A percentile compares a stretch with the other conserved stretches of the same genome.
Conservation (phyloP, 2,888 invertebrate species). For the Priocnemis perturbator region DNA sequence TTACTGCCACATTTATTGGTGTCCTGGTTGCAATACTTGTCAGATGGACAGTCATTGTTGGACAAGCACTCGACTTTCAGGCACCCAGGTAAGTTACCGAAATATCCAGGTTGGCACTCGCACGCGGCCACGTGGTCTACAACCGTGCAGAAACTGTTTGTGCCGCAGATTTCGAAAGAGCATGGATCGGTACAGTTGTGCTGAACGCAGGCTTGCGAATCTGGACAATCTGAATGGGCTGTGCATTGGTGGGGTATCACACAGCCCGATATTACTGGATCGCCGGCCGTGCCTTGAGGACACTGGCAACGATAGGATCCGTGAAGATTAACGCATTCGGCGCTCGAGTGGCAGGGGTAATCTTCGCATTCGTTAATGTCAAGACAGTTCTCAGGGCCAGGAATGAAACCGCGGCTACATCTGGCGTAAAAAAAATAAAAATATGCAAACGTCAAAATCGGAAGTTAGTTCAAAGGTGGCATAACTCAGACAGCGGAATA, state of each 20-base stretch:
- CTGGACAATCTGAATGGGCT: constrained; percentile 84
- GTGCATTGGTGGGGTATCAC: constrained; percentile 86
- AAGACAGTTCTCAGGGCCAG: constrained; percentile 82
- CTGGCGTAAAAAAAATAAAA: constrained; percentile 59
- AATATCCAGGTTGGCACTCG: constrained; percentile 86
- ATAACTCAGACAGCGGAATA: background rate
- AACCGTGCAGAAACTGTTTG: constrained; percentile 86
- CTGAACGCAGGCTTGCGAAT: constrained; percentile 84
- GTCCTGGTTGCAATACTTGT: constrained; percentile 85
- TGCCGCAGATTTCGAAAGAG: constrained; percentile 83
- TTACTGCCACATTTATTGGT: constrained; percentile 88
- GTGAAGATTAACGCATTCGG: constrained; percentile 86
- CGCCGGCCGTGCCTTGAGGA: constrained; percentile 87
- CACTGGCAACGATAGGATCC: constrained; percentile 90
- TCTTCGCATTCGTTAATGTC: constrained; percentile 91
- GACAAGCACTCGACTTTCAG: constrained; percentile 92
- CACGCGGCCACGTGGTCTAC: constrained; percentile 85
- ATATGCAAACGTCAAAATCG: background rate
- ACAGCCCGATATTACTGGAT: constrained; percentile 84
- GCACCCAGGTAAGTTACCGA: constrained; percentile 92
- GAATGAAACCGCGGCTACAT: constrained; percentile 86
- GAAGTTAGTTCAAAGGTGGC: too few species aligned
- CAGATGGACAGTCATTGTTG: constrained; percentile 84
- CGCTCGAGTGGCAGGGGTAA: constrained; percentile 87
- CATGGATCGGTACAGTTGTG: constrained; percentile 91